Percentiles rank a stretch among this genome's conserved stretches.
These are phyloP conservation scores for Echiichthys vipera DNA, from an alignment of 2,797 vertebrate species.

Conservation along the genomic window DNA sequence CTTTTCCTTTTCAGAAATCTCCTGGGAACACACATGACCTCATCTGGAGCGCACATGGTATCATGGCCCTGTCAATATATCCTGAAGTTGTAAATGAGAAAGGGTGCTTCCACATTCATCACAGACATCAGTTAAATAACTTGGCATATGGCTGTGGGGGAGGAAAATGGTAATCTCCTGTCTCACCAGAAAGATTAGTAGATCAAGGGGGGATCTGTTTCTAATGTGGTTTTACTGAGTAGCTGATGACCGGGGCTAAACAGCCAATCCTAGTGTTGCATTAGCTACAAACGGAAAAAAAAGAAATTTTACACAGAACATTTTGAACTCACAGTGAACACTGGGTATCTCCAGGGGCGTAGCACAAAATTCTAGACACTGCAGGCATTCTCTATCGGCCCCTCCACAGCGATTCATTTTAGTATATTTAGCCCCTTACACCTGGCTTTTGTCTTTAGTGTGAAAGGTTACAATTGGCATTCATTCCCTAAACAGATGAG, in stretches of 20 bases:
- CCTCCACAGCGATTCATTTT: too few relatives aligned
- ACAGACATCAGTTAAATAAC: slow-evolving; percentile 50
- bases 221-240: slow-evolving; percentile 54
- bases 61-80: slow-evolving; percentile 59
- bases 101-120: slow-evolving; percentile 55
- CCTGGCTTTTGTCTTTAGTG: too few relatives aligned
- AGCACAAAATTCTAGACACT: too few relatives aligned
- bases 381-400: too few relatives aligned
- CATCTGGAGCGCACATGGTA: slow-evolving; percentile 63
- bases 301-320: too few relatives aligned
- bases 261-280: not conserved
- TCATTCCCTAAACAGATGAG: too few relatives aligned
- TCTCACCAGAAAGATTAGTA: slow-evolving; percentile 67
- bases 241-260: slow-evolving; percentile 42
- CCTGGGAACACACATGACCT: slow-evolving; percentile 41
- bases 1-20: slow-evolving; percentile 32
- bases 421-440: too few relatives aligned
- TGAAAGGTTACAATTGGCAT: too few relatives aligned
- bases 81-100: slow-evolving; percentile 53
- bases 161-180: slow-evolving; percentile 62
- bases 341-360: too few relatives aligned
- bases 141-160: slow-evolving; percentile 63
- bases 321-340: not conserved
- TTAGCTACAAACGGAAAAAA: not conserved
- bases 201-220: slow-evolving; percentile 48